phyloP scores from a whole-genome alignment of 2,797 vertebrate species.

The Hydrolagus colliei region DNA sequence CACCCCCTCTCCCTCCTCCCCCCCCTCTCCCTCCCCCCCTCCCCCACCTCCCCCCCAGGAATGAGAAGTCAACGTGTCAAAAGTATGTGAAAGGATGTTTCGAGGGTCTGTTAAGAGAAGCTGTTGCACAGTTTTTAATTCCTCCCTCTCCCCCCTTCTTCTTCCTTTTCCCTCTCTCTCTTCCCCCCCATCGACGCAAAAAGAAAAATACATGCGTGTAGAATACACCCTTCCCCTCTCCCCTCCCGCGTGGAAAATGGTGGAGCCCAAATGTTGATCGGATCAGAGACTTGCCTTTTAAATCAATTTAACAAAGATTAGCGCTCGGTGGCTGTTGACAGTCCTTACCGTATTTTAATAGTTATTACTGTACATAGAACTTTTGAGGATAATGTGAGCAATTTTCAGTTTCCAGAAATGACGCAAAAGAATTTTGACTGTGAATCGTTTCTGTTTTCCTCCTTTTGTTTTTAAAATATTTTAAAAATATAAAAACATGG shows the following conservation, averaged over 20 bases:
- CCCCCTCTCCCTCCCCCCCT: too few species aligned
- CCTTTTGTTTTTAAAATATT: too few species aligned
- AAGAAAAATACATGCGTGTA: too few species aligned
- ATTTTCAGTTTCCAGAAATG: constrained; percentile 19
- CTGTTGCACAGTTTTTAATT: neutral
- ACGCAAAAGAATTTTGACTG: constrained; percentile 20
- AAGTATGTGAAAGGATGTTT: too few species aligned
- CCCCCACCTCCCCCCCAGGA: too few species aligned
- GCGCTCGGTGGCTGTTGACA: constrained; percentile 25
- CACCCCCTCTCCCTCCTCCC: neutral
- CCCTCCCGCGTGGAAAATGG: neutral
- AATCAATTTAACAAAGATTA: neutral
- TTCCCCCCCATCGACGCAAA: too few species aligned
- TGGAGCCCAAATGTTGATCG: constrained; percentile 9
- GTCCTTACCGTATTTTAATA: constrained; percentile 30
- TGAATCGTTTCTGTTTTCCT: constrained; percentile 10
- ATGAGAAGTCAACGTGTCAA: neutral
- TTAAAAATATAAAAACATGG: too few species aligned
- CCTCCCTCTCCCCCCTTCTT: too few species aligned
- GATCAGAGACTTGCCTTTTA: neutral
- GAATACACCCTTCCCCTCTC: too few species aligned
- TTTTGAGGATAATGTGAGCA: constrained; percentile 24
- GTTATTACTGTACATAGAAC: constrained; percentile 30
- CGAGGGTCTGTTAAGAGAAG: neutral
- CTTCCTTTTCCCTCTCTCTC: too few species aligned